Evolutionary conservation across 2,797 vertebrate genomes (phyloP), one percentile per base, ranked within the genome.

Genomic region (Eutrigla gurnardus): DNA sequence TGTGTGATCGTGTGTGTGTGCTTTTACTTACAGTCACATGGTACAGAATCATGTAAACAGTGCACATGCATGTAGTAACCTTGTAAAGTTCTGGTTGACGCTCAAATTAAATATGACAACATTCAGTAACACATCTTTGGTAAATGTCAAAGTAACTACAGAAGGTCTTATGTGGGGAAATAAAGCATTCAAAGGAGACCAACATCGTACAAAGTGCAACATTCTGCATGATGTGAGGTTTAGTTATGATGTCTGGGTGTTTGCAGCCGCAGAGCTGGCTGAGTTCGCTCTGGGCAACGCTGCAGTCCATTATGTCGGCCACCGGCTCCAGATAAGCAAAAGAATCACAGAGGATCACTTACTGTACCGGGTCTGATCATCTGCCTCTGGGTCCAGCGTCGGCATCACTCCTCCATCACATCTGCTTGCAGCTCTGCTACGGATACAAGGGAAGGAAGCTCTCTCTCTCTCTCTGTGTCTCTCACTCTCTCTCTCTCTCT

Each of bases 351-450:
- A 62, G 67, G 45, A 64, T 79, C 64, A 91, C 90, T 93, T 88
- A 92, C 91, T 75, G 81, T 50, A 73, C 82, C 33, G 78, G 17
- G 67, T 86, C 40, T 73, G 88, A 69, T 78, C 9, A 73, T 79
- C 35, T 79, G 57, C 66, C 55, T 79, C 67, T 58, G 82, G 59
- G 70, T 88, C 80, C 77, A 72, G 74, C 36, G 78, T 82, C 84
- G 81, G 86, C 88, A 92, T 91, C 86, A 82, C 83, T 84, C 80
- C 76, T 50, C n/a, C 83, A 60, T 70, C 83, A 85, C 83, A 85
- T 83, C 81, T 84, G 79, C 80, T 80, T 2, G 18, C 35, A 12
- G 83, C 70, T 84, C 64, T 83, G 78, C 74, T 77, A 55, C 65
- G 88, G 79, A 85, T 54, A 82, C 82, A 77, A 37, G 35, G 9